A percentile compares a stretch with the other conserved stretches of the same genome.
Conservation (phyloP, 92 coral and sea anemone genomes). For the Porites cylindrica region DNA sequence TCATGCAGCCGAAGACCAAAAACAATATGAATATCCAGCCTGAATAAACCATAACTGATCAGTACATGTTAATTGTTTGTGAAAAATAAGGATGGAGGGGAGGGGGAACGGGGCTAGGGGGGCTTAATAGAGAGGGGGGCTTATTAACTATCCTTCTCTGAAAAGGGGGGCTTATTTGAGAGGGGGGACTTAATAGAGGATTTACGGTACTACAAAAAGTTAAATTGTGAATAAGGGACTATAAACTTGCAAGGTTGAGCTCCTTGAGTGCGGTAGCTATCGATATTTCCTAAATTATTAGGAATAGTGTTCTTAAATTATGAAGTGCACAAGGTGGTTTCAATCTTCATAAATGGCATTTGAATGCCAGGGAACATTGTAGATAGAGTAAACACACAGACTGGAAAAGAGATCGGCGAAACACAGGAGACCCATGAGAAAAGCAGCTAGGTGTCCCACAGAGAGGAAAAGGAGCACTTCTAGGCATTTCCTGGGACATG, state of each 20-base stretch:
- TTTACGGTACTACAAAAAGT: too few relatives aligned
- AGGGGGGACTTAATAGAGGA: too few relatives aligned
- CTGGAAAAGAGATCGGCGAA: not conserved
- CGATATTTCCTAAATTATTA: conserved; percentile 5
- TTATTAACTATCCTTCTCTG: too few relatives aligned
- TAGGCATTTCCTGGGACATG: conserved; percentile 31
- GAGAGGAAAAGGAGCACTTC: conserved; percentile 7
- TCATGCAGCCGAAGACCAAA: too few relatives aligned
- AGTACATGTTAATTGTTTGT: too few relatives aligned
- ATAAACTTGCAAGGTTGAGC: conserved; percentile 5
- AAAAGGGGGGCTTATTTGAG: too few relatives aligned
- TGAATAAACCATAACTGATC: too few relatives aligned
- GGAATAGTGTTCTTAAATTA: conserved; percentile 24
- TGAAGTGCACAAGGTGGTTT: conserved; percentile 24
- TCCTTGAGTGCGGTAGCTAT: conserved; percentile 35
- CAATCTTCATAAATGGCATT: conserved; percentile 56
- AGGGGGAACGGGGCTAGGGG: too few relatives aligned
- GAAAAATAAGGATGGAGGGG: too few relatives aligned
- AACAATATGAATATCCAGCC: too few relatives aligned
- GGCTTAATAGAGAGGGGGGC: too few relatives aligned
- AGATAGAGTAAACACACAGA: conserved; percentile 11
- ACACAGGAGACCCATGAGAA: conserved; percentile 45
- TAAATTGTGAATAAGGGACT: too few relatives aligned
- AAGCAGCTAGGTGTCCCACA: conserved; percentile 47
- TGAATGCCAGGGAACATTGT: conserved; percentile 19